Evolutionary conservation across 2,797 vertebrate species (phyloP), one percentile per base, ranked within the genome.

Genomic region (Takifugu rubripes): DNA sequence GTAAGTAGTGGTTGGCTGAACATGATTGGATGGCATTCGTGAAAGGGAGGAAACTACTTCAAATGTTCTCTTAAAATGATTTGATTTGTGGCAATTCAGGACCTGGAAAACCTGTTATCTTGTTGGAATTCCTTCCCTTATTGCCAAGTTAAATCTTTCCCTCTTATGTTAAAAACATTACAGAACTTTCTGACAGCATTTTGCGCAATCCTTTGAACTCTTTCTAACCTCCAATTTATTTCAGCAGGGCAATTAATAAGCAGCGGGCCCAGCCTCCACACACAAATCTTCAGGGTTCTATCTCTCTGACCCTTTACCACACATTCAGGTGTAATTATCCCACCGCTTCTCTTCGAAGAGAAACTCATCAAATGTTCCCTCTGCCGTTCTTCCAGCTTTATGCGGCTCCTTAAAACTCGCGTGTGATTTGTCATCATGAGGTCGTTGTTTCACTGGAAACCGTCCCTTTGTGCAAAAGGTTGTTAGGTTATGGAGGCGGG

Each of bases 291-390:
- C 14, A 27, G 15, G 10, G 25, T 9, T 27, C 15, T 29, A 5
- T 49, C 48, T 49, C 48, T 26, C 25, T 27, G 48, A 49, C 25
- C 25, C 50, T 52, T 36, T 33, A 31, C 24, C n/a, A 52, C 29
- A 52, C 17, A 36, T 24, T 52, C 29, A 49, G 21, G 21, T 48
- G 17, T 25, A 21, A 52, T 36, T 14, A 52, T 52, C 46, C 43
- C 17, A 8, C n/a, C 5, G 17, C 21, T 11, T 25, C 9, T 17
- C 46, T 21, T 48, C 3, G 21, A 10, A 48, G 17, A 5, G 21
- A 48, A 48, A 17, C 17, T 25, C 21, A 3, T 3, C 21, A 25
- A 52, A 31, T 33, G 27, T 36, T 52, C 29, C 27, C 17, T 1
- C 27, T 52, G 2, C n/a, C 24, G 27, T 27, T n/a, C 7, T 31